Percentiles rank a stretch among this genome's conserved stretches.
Evolutionary conservation across 2,888 invertebrate genomes (phyloP).

Genomic region (Flexamia atlantica): DNA sequence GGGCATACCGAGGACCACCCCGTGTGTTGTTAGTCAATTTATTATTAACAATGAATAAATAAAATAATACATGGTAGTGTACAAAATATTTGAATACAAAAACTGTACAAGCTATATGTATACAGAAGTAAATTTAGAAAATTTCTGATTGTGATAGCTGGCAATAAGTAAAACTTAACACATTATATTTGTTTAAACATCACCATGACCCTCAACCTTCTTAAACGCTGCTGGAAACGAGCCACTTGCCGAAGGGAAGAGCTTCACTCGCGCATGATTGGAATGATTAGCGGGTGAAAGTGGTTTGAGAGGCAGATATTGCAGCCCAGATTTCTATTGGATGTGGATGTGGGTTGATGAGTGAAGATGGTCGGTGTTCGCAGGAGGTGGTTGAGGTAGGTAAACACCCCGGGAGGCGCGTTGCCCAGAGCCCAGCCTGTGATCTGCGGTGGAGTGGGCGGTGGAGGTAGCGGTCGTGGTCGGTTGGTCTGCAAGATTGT

Average conservation of each 20-base stretch:
- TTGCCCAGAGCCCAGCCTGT: neutral
- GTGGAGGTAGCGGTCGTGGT: neutral
- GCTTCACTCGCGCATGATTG: constrained; percentile 1
- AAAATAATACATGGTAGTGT: too few relatives aligned
- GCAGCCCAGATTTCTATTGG: constrained; percentile 35
- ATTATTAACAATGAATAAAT: too few relatives aligned
- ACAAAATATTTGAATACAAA: too few relatives aligned
- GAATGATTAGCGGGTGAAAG: constrained; percentile 16
- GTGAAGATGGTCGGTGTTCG: neutral
- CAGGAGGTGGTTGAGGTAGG: neutral
- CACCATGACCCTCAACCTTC: too few relatives aligned
- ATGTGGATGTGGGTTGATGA: constrained; percentile 37
- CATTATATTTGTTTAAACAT: too few relatives aligned
- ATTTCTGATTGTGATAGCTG: too few relatives aligned
- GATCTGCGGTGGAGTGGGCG: neutral
- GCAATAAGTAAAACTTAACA: too few relatives aligned
- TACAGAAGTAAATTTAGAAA: too few relatives aligned
- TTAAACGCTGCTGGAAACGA: too few relatives aligned
- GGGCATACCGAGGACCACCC: too few relatives aligned
- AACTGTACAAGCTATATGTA: too few relatives aligned
- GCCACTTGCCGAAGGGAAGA: constrained; percentile 1
- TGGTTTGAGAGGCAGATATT: neutral
- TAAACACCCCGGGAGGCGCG: neutral
- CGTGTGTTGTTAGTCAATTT: too few relatives aligned
- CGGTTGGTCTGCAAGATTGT: neutral